A percentile compares a stretch with the other conserved stretches of the same genome.
phyloP scores from a whole-genome alignment of 2,797 vertebrate species.

The Mus minutoides region DNA sequence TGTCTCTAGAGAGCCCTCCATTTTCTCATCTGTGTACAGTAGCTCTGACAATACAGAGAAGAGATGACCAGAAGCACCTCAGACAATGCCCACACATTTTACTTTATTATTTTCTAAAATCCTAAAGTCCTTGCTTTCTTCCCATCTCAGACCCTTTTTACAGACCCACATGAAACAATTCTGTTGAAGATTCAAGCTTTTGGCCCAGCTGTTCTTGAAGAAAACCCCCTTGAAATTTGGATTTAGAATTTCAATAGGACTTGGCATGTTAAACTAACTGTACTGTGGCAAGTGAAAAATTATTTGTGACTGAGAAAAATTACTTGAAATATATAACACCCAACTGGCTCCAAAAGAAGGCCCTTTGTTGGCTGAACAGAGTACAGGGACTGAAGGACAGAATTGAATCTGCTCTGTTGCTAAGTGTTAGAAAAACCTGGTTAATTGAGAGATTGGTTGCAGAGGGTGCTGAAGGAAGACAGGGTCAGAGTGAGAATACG shows the following conservation, averaged over 20 bases:
- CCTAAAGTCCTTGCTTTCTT: conserved; percentile 16
- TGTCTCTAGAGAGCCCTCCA: background rate
- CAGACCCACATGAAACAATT: background rate
- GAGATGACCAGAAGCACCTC: background rate
- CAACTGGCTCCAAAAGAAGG: conserved; percentile 39
- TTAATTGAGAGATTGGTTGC: background rate
- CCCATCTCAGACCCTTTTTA: background rate
- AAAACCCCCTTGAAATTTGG: conserved; percentile 34
- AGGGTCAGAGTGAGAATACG: background rate
- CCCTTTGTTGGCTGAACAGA: conserved; percentile 34
- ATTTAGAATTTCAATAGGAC: conserved; percentile 53
- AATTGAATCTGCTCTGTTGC: background rate
- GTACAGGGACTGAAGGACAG: background rate
- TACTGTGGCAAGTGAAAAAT: conserved; percentile 25
- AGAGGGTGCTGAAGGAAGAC: background rate
- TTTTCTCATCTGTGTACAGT: background rate
- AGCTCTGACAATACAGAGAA: background rate
- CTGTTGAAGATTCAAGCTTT: conserved; percentile 28
- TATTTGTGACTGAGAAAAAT: conserved; percentile 48
- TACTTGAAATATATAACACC: conserved; percentile 14
- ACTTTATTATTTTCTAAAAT: background rate
- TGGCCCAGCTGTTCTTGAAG: conserved; percentile 20
- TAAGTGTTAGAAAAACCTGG: conserved; percentile 18
- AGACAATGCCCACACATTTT: background rate
- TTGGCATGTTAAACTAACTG: background rate